Conservation (phyloP, 2,797 vertebrate species). For the Characodon lateralis region DNA sequence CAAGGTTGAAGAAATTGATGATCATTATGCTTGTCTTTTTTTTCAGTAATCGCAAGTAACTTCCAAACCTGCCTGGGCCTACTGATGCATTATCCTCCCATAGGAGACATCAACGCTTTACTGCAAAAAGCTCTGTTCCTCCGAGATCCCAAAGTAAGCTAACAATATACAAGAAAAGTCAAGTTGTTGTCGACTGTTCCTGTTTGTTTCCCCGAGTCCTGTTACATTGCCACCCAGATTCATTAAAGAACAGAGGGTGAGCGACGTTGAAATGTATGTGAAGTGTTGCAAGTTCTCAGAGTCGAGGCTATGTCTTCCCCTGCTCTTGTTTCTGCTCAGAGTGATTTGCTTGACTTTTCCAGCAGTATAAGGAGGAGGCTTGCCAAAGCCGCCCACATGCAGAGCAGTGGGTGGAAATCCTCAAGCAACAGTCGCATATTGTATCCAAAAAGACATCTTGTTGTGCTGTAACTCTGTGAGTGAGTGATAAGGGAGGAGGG, state of each 20-base stretch:
- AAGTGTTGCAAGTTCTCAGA: not conserved
- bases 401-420: constrained; percentile 6
- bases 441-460: constrained; percentile 3
- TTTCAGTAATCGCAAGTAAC: constrained; percentile 96
- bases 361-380: constrained; percentile 14
- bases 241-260: constrained; percentile 13
- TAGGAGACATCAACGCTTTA: constrained; percentile 93
- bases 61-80: constrained; percentile 98
- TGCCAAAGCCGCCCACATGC: constrained; percentile 33
- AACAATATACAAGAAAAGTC: not conserved
- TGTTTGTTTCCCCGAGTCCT: not conserved
- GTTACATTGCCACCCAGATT: constrained; percentile 12
- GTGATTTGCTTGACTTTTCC: constrained; percentile 2
- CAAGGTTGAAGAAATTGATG: not conserved
- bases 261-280: not conserved
- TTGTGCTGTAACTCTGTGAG: not conserved
- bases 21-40: constrained; percentile 20
- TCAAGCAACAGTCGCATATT: not conserved
- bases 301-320: not conserved
- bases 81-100: constrained; percentile 96
- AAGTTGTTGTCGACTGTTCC: not conserved
- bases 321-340: not conserved
- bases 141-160: constrained; percentile 95
- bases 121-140: constrained; percentile 98
- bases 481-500: not conserved